phyloP scores from a whole-genome alignment of 2,888 invertebrate species.

The Glyphotaelius pellucidus region DNA sequence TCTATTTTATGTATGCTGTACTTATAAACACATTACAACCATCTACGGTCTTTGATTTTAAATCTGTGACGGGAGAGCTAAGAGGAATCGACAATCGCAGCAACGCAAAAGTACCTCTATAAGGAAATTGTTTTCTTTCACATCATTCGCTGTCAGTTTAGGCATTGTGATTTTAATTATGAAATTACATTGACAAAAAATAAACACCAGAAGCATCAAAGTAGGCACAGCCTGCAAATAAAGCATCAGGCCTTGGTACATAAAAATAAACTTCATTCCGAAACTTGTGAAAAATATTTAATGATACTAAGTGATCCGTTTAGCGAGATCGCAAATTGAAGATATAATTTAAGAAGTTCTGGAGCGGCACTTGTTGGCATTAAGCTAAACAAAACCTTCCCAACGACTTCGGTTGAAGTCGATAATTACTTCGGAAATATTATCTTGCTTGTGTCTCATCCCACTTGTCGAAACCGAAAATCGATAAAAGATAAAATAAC shows the following conservation, averaged over 20 bases:
- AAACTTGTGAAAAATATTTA: background rate
- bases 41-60: background rate
- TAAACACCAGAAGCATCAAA: background rate
- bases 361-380: constrained; percentile 7
- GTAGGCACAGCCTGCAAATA: background rate
- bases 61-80: too few species aligned
- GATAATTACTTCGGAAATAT: constrained; percentile 25
- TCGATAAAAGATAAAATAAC: background rate
- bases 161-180: background rate
- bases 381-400: constrained; percentile 18
- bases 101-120: background rate
- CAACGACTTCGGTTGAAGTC: constrained; percentile 11
- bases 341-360: background rate
- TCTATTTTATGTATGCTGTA: background rate
- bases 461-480: constrained; percentile 18
- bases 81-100: too few species aligned
- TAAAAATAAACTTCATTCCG: background rate
- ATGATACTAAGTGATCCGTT: background rate
- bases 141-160: background rate
- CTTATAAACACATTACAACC: background rate
- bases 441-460: constrained; percentile 3
- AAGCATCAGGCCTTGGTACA: too few species aligned
- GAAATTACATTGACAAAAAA: background rate
- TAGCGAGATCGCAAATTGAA: background rate
- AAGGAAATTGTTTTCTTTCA: background rate